Conservation (phyloP, 2,113 vertebrate genomes). For the Pluvialis apricaria region DNA sequence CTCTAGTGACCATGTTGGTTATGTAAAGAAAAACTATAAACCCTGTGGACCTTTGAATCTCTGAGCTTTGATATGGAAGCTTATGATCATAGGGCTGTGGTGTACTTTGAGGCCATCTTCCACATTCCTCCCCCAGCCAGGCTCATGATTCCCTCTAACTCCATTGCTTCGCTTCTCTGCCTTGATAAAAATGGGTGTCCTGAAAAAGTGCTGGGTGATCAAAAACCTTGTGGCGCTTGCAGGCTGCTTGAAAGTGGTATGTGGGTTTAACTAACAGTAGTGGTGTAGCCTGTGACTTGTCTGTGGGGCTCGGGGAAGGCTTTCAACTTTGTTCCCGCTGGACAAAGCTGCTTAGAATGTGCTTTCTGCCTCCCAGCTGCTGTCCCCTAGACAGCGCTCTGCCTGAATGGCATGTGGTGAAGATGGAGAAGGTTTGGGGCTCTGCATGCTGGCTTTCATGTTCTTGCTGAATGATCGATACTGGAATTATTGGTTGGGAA, state of each 20-base stretch:
- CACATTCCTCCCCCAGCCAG: neutral
- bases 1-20: neutral
- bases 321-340: fast-evolving
- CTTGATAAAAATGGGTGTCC: neutral
- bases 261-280: too few relatives aligned
- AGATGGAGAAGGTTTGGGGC: neutral
- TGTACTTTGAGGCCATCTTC: neutral
- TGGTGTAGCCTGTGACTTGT: neutral
- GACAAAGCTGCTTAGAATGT: neutral
- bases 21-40: neutral
- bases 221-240: neutral
- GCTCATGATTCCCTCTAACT: neutral
- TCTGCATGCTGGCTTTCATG: neutral
- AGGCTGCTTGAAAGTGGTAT: neutral
- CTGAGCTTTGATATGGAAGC: neutral
- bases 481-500: neutral
- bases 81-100: neutral
- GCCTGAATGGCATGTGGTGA: neutral
- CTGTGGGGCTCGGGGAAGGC: neutral
- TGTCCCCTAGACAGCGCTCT: neutral
- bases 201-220: neutral
- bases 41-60: neutral
- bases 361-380: neutral
- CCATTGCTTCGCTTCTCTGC: neutral
- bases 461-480: neutral